Base-by-base conservation (phyloP, 2,113 vertebrate species). In the Ochotona princeps region DNA sequence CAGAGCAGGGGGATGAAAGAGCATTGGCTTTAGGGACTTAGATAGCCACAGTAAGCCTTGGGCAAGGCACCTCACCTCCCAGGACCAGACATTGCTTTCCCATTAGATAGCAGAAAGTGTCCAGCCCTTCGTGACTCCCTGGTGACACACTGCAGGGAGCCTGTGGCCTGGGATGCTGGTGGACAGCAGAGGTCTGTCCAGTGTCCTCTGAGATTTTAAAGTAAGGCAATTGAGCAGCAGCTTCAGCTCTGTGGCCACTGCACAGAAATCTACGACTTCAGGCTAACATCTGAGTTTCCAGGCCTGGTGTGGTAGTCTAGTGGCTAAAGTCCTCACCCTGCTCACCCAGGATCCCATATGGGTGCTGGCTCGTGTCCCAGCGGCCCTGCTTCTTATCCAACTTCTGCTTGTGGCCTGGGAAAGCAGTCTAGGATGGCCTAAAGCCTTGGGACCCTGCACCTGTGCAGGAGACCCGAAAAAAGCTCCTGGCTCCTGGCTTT, bases 181-280 rank as follows among this genome's bases (percentile, higher is more conserved):
- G 20, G 20, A 6, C 44, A 11, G 1, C 8, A 60, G n/a, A 87
- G 30, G 38, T n/a, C 30, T 1, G 2, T 20, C 81, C 17, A 7
- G n/a, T 25, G 44, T 12, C 51, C 44, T 74, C 49, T 30, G 28
- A 78, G 76, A n/a, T 73, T 73, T 67, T 10, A 89, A 60, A 47
- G 81, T 5, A 32, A n/a, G 61, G 25, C 47, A 35, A 21, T 44
- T 32, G 44, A 30, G 69, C 15, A 80, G 78, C 25, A 44, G 91
- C 51, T n/a, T 54, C 7, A 28, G 49, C 20, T 81, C 14, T 75
- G 12, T 4, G 21, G 49, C 8, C 28, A 79, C 20, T 23, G 35
- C n/a, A 67, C 0, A 2, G 21, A 0, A 0, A 28, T 38, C 90
- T 28, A 20, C 2, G 8, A 14, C n/a, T 28, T 17, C 3, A 14